A percentile compares a stretch with the other conserved stretches of the same genome.
Evolutionary conservation across 2,888 invertebrate genomes (phyloP).

Genomic region (Steinernema scapterisci): DNA sequence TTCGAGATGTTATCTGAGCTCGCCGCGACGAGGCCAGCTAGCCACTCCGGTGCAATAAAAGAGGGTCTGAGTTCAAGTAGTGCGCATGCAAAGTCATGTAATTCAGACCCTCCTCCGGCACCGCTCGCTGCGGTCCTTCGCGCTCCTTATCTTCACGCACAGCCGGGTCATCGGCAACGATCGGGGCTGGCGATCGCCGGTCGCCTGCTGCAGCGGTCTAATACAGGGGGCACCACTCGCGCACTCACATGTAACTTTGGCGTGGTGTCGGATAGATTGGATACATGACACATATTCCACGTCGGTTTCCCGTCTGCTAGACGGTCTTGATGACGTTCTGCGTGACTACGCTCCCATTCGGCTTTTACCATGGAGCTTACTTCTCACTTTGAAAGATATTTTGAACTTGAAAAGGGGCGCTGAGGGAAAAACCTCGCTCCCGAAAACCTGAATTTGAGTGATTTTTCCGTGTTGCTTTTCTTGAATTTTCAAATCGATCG

Average conservation of each 20-base stretch:
- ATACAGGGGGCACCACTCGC: not conserved
- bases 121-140: not conserved
- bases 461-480: too few relatives aligned
- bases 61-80: not conserved
- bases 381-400: too few relatives aligned
- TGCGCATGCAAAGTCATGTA: constrained; percentile 10
- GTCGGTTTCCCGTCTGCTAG: not conserved
- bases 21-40: not conserved
- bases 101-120: not conserved
- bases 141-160: constrained; percentile 18
- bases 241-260: constrained; percentile 28
- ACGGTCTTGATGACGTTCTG: too few relatives aligned
- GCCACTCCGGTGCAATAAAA: not conserved
- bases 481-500: too few relatives aligned
- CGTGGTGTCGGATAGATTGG: not conserved
- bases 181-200: constrained; percentile 23
- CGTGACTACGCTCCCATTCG: too few relatives aligned
- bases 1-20: constrained; percentile 1
- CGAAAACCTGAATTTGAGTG: too few relatives aligned
- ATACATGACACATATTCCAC: constrained; percentile 6
- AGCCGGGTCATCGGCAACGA: constrained; percentile 24
- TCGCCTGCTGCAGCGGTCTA: not conserved
- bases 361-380: too few relatives aligned
- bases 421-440: too few relatives aligned
- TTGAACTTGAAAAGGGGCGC: too few relatives aligned